These are phyloP conservation scores for Rutpela maculata DNA, from an alignment of 2,888 invertebrate genomes.

Conservation along the genomic window DNA sequence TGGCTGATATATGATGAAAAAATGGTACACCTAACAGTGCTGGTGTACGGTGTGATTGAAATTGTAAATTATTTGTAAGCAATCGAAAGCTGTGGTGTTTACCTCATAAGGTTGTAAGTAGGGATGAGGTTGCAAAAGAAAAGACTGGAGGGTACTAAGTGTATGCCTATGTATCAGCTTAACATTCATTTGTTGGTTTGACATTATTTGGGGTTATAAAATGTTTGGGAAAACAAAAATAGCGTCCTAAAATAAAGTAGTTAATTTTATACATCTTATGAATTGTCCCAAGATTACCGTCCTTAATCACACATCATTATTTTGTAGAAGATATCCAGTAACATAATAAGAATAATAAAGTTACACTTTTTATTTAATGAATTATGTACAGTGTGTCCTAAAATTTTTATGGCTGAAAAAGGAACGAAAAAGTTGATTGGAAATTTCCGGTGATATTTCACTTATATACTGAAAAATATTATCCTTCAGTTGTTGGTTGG, in stretches of 20 bases:
- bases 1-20: slow-evolving; percentile 77
- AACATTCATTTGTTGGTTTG: slow-evolving; percentile 33
- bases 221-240: slow-evolving; percentile 1
- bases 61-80: slow-evolving; percentile 32
- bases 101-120: slow-evolving; percentile 22
- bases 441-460: too few relatives aligned
- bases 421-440: too few relatives aligned
- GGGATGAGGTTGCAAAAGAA: slow-evolving; percentile 19
- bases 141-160: slow-evolving; percentile 40
- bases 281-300: slow-evolving; percentile 12
- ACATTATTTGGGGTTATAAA: slow-evolving; percentile 32
- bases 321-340: background rate
- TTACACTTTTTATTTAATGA: too few relatives aligned
- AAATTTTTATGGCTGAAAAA: too few relatives aligned
- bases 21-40: slow-evolving; percentile 61
- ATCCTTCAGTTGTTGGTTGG: too few relatives aligned
- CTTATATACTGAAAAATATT: too few relatives aligned
- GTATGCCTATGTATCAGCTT: slow-evolving; percentile 43
- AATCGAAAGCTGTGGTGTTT: slow-evolving; percentile 35
- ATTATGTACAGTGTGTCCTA: too few relatives aligned
- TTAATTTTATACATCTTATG: background rate
- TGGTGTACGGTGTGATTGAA: slow-evolving; percentile 46
- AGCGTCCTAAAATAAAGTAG: slow-evolving; percentile 7
- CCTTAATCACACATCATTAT: background rate
- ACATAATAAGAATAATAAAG: background rate